Base-by-base conservation (phyloP, 2,888 invertebrate genomes). In the Meteorus cinctellus region DNA sequence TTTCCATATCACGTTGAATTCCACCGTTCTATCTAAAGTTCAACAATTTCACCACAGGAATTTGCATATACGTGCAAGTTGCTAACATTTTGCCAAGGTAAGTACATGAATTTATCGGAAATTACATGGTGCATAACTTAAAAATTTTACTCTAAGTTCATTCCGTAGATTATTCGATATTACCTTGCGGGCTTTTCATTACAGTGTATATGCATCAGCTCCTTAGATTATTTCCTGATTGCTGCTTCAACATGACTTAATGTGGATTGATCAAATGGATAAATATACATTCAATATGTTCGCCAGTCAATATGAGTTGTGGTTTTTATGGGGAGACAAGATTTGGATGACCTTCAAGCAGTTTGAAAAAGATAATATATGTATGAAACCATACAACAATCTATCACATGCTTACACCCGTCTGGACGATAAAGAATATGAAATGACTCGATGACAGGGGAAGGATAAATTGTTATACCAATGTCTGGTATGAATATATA, bases 91-190 rank as follows among this genome's bases (percentile, higher is more conserved):
- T 12, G 41, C 41, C 12, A 12, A 41, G 19, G 36, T 24, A 65
- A n/a, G 36, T 63, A 63, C 27, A 65, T 36, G 19, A 65, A 19
- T 36, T 34, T 36, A 48, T 48, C n/a, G n/a, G 48, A 19, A n/a
- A 24, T 55, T 55, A 3, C 8, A 19, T 2, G 4, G n/a, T 55
- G 41, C 41, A 19, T 55, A 36, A 41, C 66, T 36, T 66, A 24
- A 51, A 51, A 68, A 48, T 68, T 51, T 31, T 29, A 14, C 68
- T 29, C 2, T 27, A 51, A 55, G 51, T 68, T 51, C 16, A 29
- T 16, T 29, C 48, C 48, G 68, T 68, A 68, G 29, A 68, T 51
- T 48, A 68, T 68, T 68, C 29, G 51, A 68, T 29, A 48, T 66
- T 51, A 68, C 51, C 51, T 51, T n/a, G 12, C 8, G 19, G 41